Evolutionary conservation across 92 coral and sea anemone species (phyloP).

Genomic region (Nematostella vectensis): DNA sequence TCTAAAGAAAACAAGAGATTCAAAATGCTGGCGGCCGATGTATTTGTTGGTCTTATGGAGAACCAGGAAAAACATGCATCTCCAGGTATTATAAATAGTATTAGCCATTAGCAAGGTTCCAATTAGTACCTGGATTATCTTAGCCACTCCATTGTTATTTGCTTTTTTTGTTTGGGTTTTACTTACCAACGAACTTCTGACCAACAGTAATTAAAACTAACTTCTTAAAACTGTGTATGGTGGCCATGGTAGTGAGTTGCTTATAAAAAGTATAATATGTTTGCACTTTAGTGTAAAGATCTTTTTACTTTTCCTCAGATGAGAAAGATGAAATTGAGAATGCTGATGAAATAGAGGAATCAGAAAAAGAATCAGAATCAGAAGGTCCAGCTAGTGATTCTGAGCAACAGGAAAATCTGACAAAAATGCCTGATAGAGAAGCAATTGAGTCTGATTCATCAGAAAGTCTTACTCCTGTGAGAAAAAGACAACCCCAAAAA

Average conservation of each 20-base stretch:
- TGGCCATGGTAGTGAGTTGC: too few relatives aligned
- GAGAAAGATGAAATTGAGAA: background rate
- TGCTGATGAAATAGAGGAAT: background rate
- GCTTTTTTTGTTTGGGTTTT: too few relatives aligned
- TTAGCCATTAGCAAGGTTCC: too few relatives aligned
- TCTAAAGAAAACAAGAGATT: conserved; percentile 49
- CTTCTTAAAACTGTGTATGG: too few relatives aligned
- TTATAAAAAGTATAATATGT: too few relatives aligned
- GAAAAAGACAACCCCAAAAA: background rate
- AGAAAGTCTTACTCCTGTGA: background rate
- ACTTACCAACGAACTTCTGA: too few relatives aligned
- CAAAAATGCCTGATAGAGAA: background rate
- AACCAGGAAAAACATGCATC: conserved; percentile 17
- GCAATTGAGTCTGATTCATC: background rate
- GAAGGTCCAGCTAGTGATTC: background rate
- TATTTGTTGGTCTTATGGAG: conserved; percentile 27
- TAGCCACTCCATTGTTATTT: too few relatives aligned
- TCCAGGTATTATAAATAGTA: too few relatives aligned
- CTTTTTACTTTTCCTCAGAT: too few relatives aligned
- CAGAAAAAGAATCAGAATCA: background rate
- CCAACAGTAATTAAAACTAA: too few relatives aligned
- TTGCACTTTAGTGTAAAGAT: too few relatives aligned
- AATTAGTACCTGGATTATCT: too few relatives aligned
- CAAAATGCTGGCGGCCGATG: conserved; percentile 41
- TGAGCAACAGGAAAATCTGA: background rate